Conservation (phyloP, 2,888 invertebrate species). For the Hirtodrosophila alboralis region DNA sequence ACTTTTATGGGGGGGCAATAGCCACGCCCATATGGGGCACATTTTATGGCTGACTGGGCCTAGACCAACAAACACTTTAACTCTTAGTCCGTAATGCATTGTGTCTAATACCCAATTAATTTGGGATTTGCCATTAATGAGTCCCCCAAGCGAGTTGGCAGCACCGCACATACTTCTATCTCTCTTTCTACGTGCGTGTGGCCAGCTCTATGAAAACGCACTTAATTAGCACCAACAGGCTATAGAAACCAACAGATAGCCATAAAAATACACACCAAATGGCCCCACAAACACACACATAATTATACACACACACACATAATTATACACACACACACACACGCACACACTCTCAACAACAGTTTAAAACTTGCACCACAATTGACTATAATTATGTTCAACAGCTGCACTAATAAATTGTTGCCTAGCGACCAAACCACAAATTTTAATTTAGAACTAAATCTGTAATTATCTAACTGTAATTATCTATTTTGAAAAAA, state of each 20-base stretch:
- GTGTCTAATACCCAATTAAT: conserved; percentile 77
- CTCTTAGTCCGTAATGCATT: conserved; percentile 54
- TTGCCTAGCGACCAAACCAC: conserved; percentile 14
- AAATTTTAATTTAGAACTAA: background rate
- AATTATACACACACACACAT: conserved; percentile 16
- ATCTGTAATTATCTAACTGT: too few relatives aligned
- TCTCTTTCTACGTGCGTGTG: too few relatives aligned
- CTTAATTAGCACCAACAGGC: conserved; percentile 47
- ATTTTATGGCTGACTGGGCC: conserved; percentile 46
- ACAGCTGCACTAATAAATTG: conserved; percentile 43
- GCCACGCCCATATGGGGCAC: conserved; percentile 50
- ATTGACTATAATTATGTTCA: conserved; percentile 37
- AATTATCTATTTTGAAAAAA: too few relatives aligned
- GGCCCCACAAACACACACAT: too few relatives aligned
- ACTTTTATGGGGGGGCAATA: conserved; percentile 40
- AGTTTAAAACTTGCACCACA: conserved; percentile 7
- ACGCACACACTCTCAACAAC: background rate
- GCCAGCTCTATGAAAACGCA: conserved; percentile 49
- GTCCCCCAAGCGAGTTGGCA: conserved; percentile 37
- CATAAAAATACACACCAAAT: conserved; percentile 63
- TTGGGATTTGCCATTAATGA: conserved; percentile 69
- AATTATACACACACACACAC: conserved; percentile 11
- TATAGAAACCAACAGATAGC: conserved; percentile 32
- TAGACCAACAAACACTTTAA: conserved; percentile 34
- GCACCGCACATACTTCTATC: conserved; percentile 9